phyloP scores from a whole-genome alignment of 2,113 vertebrate genomes.

The Peromyscus polionotus region DNA sequence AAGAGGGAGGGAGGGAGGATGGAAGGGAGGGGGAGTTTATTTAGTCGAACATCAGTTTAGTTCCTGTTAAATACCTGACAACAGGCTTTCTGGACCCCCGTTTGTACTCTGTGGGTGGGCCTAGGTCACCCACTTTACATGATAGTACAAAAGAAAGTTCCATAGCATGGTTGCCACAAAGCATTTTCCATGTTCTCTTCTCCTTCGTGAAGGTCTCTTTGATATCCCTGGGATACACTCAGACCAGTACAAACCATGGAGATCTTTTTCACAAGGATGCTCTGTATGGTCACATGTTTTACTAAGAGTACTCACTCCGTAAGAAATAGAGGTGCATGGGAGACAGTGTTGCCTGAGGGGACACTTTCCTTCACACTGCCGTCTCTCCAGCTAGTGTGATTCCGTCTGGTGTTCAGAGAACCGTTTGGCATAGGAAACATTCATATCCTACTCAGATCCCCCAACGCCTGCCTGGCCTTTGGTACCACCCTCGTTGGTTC shows the following conservation, averaged over 20 bases:
- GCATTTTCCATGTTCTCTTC: neutral
- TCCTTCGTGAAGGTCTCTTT: neutral
- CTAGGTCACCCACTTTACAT: neutral
- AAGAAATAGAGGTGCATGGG: neutral
- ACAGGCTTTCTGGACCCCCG: neutral
- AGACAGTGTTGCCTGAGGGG: neutral
- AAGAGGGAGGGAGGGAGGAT: too few relatives aligned
- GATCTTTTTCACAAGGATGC: neutral
- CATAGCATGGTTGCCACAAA: neutral
- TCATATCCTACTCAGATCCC: conserved; percentile 8
- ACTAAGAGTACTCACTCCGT: neutral
- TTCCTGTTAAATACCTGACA: neutral
- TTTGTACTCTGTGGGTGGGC: neutral
- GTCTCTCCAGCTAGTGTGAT: neutral
- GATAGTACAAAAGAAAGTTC: neutral
- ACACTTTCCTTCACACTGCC: neutral
- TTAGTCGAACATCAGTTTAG: neutral
- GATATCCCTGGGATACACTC: neutral
- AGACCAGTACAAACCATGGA: neutral
- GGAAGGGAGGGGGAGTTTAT: neutral
- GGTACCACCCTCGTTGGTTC: neutral
- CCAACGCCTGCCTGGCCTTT: neutral
- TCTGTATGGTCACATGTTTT: neutral
- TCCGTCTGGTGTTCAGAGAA: neutral
- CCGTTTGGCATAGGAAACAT: neutral